Evolutionary conservation across 2,797 vertebrate genomes (phyloP).

Genomic region (Pelochelys cantorii): DNA sequence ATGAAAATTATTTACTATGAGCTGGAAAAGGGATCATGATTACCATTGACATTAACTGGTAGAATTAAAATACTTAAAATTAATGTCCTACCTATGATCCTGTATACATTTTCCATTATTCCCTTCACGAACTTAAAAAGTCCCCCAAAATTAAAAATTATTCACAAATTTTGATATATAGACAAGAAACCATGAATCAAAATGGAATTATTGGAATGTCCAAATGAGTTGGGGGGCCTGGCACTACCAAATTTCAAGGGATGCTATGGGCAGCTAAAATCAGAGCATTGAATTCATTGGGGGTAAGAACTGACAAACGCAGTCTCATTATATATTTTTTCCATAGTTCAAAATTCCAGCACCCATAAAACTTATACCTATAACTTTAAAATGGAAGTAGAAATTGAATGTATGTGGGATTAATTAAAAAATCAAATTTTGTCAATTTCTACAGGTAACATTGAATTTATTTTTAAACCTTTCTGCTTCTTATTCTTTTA

Average conservation of each 20-base stretch:
- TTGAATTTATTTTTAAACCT: too few species aligned
- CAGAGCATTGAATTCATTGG: neutral
- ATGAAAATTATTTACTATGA: neutral
- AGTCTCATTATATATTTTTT: neutral
- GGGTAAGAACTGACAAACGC: neutral
- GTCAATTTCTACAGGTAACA: too few species aligned
- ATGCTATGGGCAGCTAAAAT: neutral
- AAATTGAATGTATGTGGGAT: neutral
- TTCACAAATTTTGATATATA: neutral
- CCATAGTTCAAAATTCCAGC: neutral
- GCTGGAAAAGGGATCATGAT: rapidly evolving
- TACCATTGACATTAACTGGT: rapidly evolving
- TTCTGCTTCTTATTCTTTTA: too few species aligned
- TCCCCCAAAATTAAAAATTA: neutral
- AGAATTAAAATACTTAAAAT: neutral
- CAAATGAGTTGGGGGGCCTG: neutral
- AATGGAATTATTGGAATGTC: neutral
- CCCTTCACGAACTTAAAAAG: neutral
- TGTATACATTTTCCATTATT: neutral
- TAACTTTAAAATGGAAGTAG: neutral
- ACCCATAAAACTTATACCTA: neutral
- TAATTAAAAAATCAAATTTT: too few species aligned
- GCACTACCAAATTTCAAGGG: neutral
- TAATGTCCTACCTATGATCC: neutral
- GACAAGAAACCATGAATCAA: neutral